Percentiles rank a stretch among this genome's conserved stretches.
phyloP scores from a whole-genome alignment of 2,113 vertebrate genomes.

The Onychorhynchus coronatus region DNA sequence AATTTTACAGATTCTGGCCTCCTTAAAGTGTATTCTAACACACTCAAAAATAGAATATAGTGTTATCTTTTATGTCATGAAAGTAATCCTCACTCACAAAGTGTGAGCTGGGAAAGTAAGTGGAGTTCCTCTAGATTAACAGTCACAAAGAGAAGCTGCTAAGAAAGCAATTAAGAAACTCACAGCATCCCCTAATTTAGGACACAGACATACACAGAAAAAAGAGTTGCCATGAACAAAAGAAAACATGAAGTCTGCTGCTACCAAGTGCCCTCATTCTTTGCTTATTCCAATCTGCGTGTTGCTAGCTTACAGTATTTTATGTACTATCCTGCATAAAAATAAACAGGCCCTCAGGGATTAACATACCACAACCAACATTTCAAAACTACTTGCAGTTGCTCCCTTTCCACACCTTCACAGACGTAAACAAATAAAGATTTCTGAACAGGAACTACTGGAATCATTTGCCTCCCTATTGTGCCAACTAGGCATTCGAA shows the following conservation, averaged over 20 bases:
- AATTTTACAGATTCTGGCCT: neutral
- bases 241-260: neutral
- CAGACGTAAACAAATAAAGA: neutral
- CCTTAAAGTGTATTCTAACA: neutral
- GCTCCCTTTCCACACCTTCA: conserved; percentile 17
- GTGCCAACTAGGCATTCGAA: neutral
- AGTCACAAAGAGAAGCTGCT: neutral
- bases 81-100: neutral
- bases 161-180: neutral
- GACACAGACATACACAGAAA: neutral
- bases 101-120: neutral
- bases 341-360: neutral
- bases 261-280: neutral
- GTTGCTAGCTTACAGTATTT: neutral
- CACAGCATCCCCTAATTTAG: neutral
- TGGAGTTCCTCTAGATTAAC: neutral
- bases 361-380: neutral
- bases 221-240: neutral
- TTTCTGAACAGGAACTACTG: neutral
- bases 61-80: neutral
- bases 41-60: neutral
- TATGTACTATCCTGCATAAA: neutral
- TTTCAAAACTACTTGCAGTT: neutral
- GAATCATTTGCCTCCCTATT: neutral
- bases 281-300: neutral